Evolutionary conservation across 2,113 vertebrate genomes (phyloP).

Genomic region (Onychostoma macrolepis): DNA sequence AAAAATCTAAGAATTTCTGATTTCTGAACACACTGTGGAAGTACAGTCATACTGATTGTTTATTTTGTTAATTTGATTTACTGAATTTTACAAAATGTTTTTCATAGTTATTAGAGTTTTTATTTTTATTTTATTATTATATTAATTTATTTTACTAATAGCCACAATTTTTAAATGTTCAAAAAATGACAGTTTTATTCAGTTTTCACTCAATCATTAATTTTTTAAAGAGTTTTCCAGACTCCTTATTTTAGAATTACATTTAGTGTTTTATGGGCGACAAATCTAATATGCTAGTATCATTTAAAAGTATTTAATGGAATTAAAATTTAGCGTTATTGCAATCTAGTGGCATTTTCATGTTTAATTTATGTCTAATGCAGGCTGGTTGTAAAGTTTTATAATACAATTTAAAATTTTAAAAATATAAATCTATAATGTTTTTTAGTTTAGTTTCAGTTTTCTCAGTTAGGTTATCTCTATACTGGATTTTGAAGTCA

Average conservation of each 20-base stretch:
- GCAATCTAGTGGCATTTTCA: neutral
- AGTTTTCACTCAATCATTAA: neutral
- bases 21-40: neutral
- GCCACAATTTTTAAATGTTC: neutral
- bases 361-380: neutral
- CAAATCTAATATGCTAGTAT: neutral
- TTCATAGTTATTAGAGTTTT: neutral
- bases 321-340: neutral
- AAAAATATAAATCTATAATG: no score
- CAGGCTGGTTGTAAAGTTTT: neutral
- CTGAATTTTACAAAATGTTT: neutral
- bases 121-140: neutral
- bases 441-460: slow-evolving; percentile 2
- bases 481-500: neutral
- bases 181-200: neutral
- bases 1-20: neutral
- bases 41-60: neutral
- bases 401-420: neutral
- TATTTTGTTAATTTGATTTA: neutral
- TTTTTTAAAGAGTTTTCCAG: neutral
- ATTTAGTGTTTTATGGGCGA: neutral
- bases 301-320: neutral
- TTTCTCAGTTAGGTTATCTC: neutral
- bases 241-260: neutral
- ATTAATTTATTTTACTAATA: neutral